These are phyloP conservation scores for Trichogramma dendrolimi DNA, from an alignment of 2,888 invertebrate species.

Conservation along the genomic window DNA sequence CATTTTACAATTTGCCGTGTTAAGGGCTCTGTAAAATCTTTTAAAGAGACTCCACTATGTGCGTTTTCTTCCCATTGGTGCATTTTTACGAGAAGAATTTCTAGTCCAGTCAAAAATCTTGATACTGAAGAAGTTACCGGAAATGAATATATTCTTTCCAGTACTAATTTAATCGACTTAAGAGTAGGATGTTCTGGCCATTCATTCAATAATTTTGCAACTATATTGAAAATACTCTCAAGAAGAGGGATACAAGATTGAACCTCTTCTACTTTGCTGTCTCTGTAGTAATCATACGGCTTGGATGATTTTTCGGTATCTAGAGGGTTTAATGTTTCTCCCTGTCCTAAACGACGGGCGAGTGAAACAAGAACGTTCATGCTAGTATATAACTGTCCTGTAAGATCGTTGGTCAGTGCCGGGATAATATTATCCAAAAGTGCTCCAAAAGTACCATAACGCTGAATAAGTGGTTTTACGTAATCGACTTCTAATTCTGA, in stretches of 20 bases:
- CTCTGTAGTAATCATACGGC: slow-evolving; percentile 73
- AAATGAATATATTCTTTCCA: slow-evolving; percentile 65
- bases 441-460: slow-evolving; percentile 60
- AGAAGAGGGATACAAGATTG: slow-evolving; percentile 69
- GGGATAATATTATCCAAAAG: slow-evolving; percentile 56
- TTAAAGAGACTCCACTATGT: slow-evolving; percentile 78
- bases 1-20: slow-evolving; percentile 82
- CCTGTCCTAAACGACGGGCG: slow-evolving; percentile 54
- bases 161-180: slow-evolving; percentile 67
- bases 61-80: slow-evolving; percentile 93
- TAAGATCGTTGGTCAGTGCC: slow-evolving; percentile 57
- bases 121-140: slow-evolving; percentile 78
- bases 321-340: slow-evolving; percentile 45
- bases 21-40: slow-evolving; percentile 67
- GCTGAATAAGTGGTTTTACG: slow-evolving; percentile 55
- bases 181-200: slow-evolving; percentile 92
- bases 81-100: slow-evolving; percentile 77
- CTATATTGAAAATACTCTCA: slow-evolving; percentile 60
- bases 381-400: slow-evolving; percentile 57
- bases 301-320: slow-evolving; percentile 25
- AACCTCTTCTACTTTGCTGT: slow-evolving; percentile 75
- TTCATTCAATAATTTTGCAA: slow-evolving; percentile 64
- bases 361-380: slow-evolving; percentile 56
- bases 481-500: slow-evolving; percentile 39
- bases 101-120: slow-evolving; percentile 84